Evolutionary conservation across 1,140 invertebrate genomes (phyloP), one percentile per base, ranked within the genome.

Genomic region (Zaprionus ghesquierei): DNA sequence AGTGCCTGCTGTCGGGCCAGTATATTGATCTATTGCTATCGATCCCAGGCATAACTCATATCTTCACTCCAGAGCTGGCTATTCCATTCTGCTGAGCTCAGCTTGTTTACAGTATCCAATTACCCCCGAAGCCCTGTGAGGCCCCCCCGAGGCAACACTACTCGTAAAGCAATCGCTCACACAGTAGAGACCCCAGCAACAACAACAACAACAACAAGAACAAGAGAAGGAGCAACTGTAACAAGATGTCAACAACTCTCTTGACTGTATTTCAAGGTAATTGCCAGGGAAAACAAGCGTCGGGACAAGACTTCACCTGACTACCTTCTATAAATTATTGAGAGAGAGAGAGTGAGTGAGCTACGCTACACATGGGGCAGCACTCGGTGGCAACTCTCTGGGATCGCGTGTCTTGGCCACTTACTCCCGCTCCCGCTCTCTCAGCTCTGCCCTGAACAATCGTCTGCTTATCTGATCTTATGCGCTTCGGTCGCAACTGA

Each of bases 301-400:
- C 60, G 66, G 71, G 73, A 65, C 66, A 66, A 76, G 84, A 77
- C 79, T 87, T 87, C 84, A 87, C 84, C 84, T 87, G 84, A 87
- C 84, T 87, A 70, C 84, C 79, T 72, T 84, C 85, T 79, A 89
- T 87, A 87, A 87, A 87, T 87, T 87, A 89, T 89, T 78, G 84
- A 79, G 75, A 79, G 79, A 81, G 66, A 75, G 72, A 89, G 84
- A 75, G 84, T 77, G 75, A 79, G 79, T 86, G 66, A 75, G 72
- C 33, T 73, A 50, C 64, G 66, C 56, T 69, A 20, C 59, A 64
- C 55, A 60, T 75, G 71, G 51, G 56, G 59, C 58, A 18, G 15
- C 63, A 61, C 58, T 50, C 61, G 68, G 68, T 70, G 54, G 69
- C 69, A 66, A 68, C 63, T 72, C 63, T 72, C 54, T 29, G 51